Evolutionary conservation across 2,888 invertebrate genomes (phyloP).

Genomic region (Scaptomyza reducta): DNA sequence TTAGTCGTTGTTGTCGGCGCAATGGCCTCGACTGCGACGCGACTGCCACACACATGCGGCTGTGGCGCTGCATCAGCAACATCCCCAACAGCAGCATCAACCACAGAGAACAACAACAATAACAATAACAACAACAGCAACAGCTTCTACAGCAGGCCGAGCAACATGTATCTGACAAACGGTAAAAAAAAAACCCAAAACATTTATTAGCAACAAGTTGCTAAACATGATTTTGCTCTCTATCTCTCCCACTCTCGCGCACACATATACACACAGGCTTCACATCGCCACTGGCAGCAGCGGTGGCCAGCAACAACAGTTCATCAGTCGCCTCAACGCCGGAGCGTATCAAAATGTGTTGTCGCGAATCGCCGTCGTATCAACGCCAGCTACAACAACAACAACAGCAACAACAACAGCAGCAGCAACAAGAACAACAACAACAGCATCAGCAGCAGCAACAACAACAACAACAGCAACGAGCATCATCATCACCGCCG

Average conservation of each 20-base stretch:
- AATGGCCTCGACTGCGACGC: constrained; percentile 60
- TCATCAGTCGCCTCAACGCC: constrained; percentile 65
- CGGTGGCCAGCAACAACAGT: constrained; percentile 74
- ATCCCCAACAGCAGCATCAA: constrained; percentile 34
- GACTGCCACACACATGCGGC: constrained; percentile 48
- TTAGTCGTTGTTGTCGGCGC: constrained; percentile 53
- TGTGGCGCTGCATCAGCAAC: constrained; percentile 49
- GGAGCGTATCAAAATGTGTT: constrained; percentile 63
- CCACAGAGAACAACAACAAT: constrained; percentile 46
- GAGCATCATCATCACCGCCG: constrained; percentile 38
- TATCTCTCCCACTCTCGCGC: constrained; percentile 1
- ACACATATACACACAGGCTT: constrained; percentile 75
- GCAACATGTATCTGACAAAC: constrained; percentile 72
- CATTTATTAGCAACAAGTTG: constrained; percentile 54
- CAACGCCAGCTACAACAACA: constrained; percentile 54
- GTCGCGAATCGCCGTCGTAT: constrained; percentile 38
- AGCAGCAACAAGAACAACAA: constrained; percentile 28
- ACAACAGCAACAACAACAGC: constrained; percentile 46
- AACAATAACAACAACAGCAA: constrained; percentile 50
- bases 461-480: constrained; percentile 43
- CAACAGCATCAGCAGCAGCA: constrained; percentile 40
- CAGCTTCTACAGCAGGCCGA: constrained; percentile 43
- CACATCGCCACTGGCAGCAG: constrained; percentile 80
- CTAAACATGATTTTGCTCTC: constrained; percentile 17
- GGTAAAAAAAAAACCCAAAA: constrained; percentile 50